Base-by-base conservation (phyloP, 2,113 vertebrate genomes). In the Nerophis ophidion region DNA sequence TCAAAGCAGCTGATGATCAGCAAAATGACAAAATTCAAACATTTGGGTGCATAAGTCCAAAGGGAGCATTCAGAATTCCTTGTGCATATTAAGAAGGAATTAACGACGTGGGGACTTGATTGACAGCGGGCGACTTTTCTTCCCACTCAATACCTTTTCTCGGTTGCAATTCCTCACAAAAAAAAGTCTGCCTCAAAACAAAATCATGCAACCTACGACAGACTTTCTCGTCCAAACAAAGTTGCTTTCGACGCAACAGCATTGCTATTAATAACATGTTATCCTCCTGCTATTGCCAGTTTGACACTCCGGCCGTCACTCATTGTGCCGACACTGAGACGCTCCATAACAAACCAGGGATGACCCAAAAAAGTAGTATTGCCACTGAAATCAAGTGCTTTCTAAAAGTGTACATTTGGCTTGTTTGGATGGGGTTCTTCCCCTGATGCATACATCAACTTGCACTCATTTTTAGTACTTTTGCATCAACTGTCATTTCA, bases 1-100 rank as follows among this genome's bases (percentile, higher is more conserved):
- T 66, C 68, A 76, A 83, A 75, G 65, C 71, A 82, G 63, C 77
- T 68, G 70, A 76, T 65, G 66, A 70, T 45, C 51, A 74, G 60
- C 60, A 67, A 49, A 57, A 67, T 72, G 72, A 66, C 72, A 72
- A 65, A 76, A 72, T 71, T 74, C 74, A 66, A 61, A 74, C 63
- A 56, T 61, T 66, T 34, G 67, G 72, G 62, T 81, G 57, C 54
- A 68, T 61, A 71, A 26, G 62, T 66, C 47, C 52, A 62, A 60
- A 26, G 65, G 52, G 52, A 63, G 74, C 62, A 26, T 61, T 68
- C 63, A 66, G 47, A 75, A 62, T 60, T 74, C 70, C 14, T 17
- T 54, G 56, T 71, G 75, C 74, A 74, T 71, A 44, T 44, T 44
- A 55, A 62, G 50, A 52, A 49, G 57, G 70, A 68, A 57, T 66